Evolutionary conservation across 2,797 vertebrate genomes (phyloP).

Genomic region (Pempheris klunzingeri): DNA sequence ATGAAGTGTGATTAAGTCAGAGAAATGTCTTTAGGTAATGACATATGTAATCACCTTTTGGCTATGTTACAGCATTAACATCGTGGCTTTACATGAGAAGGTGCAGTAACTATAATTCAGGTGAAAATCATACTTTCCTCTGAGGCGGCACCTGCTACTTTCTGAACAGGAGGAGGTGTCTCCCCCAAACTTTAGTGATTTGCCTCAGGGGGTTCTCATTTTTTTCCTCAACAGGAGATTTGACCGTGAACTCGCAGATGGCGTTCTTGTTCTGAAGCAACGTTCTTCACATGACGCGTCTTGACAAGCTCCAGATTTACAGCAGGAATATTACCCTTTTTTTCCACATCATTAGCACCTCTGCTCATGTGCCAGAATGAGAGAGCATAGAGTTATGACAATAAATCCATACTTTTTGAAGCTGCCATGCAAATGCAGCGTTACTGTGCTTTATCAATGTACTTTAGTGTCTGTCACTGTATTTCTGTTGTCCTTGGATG

Average conservation of each 20-base stretch:
- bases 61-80: constrained; percentile 8
- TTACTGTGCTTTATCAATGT: constrained; percentile 12
- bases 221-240: constrained; percentile 34
- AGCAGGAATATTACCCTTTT: constrained; percentile 44
- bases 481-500: constrained; percentile 39
- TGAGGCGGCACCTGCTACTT: constrained; percentile 24
- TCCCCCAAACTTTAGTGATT: constrained; percentile 22
- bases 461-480: constrained; percentile 1
- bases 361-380: background rate
- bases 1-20: constrained; percentile 2
- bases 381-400: constrained; percentile 9
- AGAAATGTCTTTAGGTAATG: constrained; percentile 5
- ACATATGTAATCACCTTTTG: constrained; percentile 13
- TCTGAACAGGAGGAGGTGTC: constrained; percentile 32
- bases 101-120: background rate
- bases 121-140: constrained; percentile 9
- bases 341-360: constrained; percentile 69
- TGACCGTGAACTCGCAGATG: constrained; percentile 62
- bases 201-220: constrained; percentile 37
- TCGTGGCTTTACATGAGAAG: constrained; percentile 6
- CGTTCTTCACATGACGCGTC: constrained; percentile 61
- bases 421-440: constrained; percentile 13
- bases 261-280: constrained; percentile 44
- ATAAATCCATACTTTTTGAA: constrained; percentile 27
- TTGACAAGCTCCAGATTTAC: constrained; percentile 64